Conservation (phyloP, 2,113 vertebrate genomes). For the Regulus satrapa region DNA sequence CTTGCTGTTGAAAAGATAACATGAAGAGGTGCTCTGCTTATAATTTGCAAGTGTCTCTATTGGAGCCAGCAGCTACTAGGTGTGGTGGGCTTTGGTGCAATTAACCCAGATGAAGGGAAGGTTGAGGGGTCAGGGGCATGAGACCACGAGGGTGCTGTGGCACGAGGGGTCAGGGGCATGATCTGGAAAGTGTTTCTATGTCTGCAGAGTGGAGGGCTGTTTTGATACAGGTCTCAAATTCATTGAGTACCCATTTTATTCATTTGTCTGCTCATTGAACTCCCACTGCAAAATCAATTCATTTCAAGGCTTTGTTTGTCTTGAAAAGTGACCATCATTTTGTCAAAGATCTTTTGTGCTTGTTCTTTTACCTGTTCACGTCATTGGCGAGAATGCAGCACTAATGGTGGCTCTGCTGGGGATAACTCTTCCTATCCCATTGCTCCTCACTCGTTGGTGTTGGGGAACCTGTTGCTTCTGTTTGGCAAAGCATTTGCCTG, state of each 20-base stretch:
- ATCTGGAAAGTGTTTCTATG: background rate
- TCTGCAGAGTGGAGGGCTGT: background rate
- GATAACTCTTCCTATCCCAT: background rate
- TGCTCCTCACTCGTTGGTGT: background rate
- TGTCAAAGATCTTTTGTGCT: background rate
- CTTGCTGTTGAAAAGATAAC: background rate
- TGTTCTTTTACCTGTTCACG: background rate
- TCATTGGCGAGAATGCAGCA: background rate
- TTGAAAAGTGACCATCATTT: background rate
- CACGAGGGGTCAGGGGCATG: background rate
- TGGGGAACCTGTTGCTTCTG: background rate
- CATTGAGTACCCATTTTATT: background rate
- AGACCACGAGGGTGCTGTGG: background rate
- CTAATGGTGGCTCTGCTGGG: background rate
- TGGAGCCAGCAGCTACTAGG: background rate
- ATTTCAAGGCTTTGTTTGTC: background rate
- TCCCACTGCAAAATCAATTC: background rate
- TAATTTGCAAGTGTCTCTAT: background rate
- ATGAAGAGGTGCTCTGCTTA: background rate
- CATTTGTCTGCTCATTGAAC: background rate
- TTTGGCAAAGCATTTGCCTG: background rate
- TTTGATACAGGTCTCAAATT: background rate
- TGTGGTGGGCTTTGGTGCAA: accelerated
- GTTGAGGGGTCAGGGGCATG: background rate
- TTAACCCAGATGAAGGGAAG: background rate